Base-by-base conservation (phyloP, 2,797 vertebrate genomes). In the Morus bassanus region DNA sequence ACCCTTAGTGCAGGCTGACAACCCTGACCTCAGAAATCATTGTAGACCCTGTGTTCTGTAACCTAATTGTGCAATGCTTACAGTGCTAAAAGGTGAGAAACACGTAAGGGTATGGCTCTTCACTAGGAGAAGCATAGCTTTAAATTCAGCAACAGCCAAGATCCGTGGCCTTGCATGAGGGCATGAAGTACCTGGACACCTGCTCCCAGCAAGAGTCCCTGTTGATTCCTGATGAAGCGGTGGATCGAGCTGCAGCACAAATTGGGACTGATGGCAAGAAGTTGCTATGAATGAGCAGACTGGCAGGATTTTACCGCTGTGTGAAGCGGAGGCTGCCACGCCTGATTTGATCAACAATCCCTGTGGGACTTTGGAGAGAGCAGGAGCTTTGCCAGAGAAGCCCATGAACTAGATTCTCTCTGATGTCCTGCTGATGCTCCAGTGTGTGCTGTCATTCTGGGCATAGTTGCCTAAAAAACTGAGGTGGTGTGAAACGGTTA, bases 111-210 rank as follows among this genome's bases (percentile, higher is more conserved):
- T 6, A 11, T 21, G 31, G 48, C 35, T 74, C 18, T 31, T 67
- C 23, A 5, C 10, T 8, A 19, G 30, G 25, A 48, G 31, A 18
- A 43, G 21, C 27, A 7, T 2, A 27, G 51, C 51, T 31, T 41
- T 27, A 21, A 31, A 37, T 27, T 50, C 4, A 2, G 46, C 35
- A 13, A 5, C 0, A 0, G 48, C 60, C 24, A 11, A 23, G 41
- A 17, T 18, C 27, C 18, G 45, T 28, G 45, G 45, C n/a, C 39
- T 48, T 33, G 31, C 8, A 0, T 2, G n/a, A 74, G 60, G 67
- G 45, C 41, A 27, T 31, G 35, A 8, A 25, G 25, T 13, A 24
- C 9, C 61, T 10, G 35, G 33, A 48, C 12, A 23, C 43, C 19
- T 13, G 6, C 27, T 60, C 46, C 61, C 30, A 31, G 79, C 24